phyloP scores from a whole-genome alignment of 2,888 invertebrate genomes.

The Prosapia bicincta region DNA sequence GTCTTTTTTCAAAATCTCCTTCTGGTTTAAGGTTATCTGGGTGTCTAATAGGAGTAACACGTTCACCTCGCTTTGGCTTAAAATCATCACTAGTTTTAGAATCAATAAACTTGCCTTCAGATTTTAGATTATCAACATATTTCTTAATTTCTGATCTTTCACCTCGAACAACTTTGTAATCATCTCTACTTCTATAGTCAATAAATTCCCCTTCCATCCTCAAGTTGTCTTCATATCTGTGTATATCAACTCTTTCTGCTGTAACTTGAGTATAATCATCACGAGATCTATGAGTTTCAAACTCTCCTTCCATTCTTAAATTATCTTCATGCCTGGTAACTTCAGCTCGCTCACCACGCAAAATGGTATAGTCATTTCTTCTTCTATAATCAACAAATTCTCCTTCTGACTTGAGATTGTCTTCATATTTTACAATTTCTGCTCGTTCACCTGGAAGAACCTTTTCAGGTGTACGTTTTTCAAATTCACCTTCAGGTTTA shows the following conservation, averaged over 20 bases:
- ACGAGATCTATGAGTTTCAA: slow-evolving; percentile 41
- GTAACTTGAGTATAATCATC: slow-evolving; percentile 46
- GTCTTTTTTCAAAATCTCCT: slow-evolving; percentile 46
- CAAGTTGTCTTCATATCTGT: slow-evolving; percentile 55
- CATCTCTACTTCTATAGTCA: slow-evolving; percentile 46
- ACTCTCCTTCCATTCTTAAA: slow-evolving; percentile 53
- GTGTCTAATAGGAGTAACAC: slow-evolving; percentile 48
- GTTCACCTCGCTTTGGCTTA: slow-evolving; percentile 53
- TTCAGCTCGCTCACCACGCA: slow-evolving; percentile 45
- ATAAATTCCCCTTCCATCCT: slow-evolving; percentile 54
- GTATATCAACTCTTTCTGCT: slow-evolving; percentile 45
- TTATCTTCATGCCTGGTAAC: slow-evolving; percentile 48
- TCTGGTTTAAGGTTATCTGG: slow-evolving; percentile 55
- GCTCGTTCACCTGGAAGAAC: slow-evolving; percentile 49
- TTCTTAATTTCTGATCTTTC: slow-evolving; percentile 41
- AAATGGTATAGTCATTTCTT: slow-evolving; percentile 52
- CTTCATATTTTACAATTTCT: slow-evolving; percentile 48
- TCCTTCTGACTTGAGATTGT: slow-evolving; percentile 53
- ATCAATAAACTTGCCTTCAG: slow-evolving; percentile 54
- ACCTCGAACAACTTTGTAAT: slow-evolving; percentile 50
- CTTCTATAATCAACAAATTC: slow-evolving; percentile 48
- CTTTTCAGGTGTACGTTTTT: slow-evolving; percentile 40
- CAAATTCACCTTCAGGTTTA: slow-evolving; percentile 50
- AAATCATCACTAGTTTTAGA: slow-evolving; percentile 47
- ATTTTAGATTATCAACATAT: slow-evolving; percentile 49